Conservation (phyloP, 2,888 invertebrate species). For the Carterocephalus palaemon region DNA sequence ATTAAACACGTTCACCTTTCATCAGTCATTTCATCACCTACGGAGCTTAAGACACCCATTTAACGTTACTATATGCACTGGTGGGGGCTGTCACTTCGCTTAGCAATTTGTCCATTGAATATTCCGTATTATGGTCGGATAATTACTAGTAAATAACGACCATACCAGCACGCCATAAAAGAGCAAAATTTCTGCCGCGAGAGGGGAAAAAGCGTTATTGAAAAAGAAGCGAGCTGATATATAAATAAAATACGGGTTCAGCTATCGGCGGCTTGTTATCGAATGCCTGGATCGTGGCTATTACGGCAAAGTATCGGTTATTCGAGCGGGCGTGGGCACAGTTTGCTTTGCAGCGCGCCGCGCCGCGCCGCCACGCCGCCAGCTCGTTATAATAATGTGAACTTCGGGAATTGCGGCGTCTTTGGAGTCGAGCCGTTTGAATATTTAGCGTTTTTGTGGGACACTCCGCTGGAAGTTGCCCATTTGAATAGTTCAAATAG, state of each 20-base stretch:
- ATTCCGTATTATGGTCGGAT: constrained; percentile 63
- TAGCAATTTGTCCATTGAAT: constrained; percentile 64
- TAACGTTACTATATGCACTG: constrained; percentile 23
- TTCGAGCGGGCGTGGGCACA: constrained; percentile 70
- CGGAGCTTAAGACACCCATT: constrained; percentile 19
- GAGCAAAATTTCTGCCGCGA: constrained; percentile 72
- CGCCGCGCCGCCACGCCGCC: constrained; percentile 61
- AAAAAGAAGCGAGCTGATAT: constrained; percentile 76
- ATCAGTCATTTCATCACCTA: constrained; percentile 22
- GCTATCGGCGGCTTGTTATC: constrained; percentile 79
- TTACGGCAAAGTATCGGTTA: constrained; percentile 75
- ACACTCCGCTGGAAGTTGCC: constrained; percentile 22
- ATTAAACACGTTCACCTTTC: constrained; percentile 19
- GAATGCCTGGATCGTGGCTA: constrained; percentile 74
- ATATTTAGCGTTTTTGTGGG: constrained; percentile 41
- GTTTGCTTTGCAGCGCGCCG: constrained; percentile 69
- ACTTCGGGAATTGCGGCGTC: constrained; percentile 73
- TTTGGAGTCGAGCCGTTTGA: constrained; percentile 59
- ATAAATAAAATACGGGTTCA: constrained; percentile 80
- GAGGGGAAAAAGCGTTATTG: constrained; percentile 75
- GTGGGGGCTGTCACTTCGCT: constrained; percentile 54
- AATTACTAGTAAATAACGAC: constrained; percentile 73
- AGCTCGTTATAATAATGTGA: constrained; percentile 79
- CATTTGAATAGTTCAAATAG: constrained; percentile 26
- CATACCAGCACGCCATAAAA: constrained; percentile 69